These are phyloP conservation scores for Pseudopleuronectes americanus DNA, from an alignment of 2,797 vertebrate species.

Conservation along the genomic window DNA sequence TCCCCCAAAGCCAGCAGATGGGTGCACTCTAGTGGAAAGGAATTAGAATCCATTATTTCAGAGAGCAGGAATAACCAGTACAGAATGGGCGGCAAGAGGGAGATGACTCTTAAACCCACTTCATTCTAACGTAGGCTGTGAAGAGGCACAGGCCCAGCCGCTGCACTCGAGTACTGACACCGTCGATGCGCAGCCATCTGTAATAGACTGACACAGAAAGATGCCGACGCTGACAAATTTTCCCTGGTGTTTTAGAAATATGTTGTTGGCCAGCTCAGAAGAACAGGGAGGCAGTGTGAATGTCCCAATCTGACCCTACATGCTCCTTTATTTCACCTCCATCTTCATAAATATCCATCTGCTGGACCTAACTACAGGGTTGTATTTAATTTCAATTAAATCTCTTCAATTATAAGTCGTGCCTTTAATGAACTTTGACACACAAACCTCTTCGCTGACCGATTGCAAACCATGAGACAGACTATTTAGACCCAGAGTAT, in stretches of 20 bases:
- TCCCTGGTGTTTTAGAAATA: conserved; percentile 23
- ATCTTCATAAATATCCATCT: conserved; percentile 11
- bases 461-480: background rate
- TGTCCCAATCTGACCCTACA: background rate
- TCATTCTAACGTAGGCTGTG: conserved; percentile 20
- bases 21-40: conserved; percentile 75
- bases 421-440: background rate
- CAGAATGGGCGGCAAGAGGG: conserved; percentile 25
- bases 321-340: conserved; percentile 1
- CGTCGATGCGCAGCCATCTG: conserved; percentile 12
- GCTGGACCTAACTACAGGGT: conserved; percentile 9
- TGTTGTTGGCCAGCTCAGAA: conserved; percentile 25
- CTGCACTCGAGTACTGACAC: conserved; percentile 1
- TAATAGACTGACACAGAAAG: conserved; percentile 22
- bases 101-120: conserved; percentile 35
- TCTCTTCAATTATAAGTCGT: background rate
- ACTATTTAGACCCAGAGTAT: no score
- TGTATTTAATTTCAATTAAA: conserved; percentile 16
- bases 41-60: conserved; percentile 77
- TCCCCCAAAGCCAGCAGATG: conserved; percentile 74
- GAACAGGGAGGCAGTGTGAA: background rate
- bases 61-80: conserved; percentile 52
- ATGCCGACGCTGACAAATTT: conserved; percentile 38
- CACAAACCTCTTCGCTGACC: conserved; percentile 4
- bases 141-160: conserved; percentile 1